Evolutionary conservation across 2,797 vertebrate species (phyloP).

Genomic region (Enteromius anoplus): DNA sequence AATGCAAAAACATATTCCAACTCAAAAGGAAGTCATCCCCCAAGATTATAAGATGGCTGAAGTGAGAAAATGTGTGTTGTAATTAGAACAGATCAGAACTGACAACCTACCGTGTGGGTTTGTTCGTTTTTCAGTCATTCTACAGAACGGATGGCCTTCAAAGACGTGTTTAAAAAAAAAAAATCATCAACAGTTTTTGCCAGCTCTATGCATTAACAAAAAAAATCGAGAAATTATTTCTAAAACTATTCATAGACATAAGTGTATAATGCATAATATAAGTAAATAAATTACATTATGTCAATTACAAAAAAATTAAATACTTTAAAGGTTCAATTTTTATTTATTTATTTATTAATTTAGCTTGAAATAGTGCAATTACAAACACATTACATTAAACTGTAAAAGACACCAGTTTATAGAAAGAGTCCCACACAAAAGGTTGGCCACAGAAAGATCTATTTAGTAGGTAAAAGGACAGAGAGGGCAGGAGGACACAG

Average conservation of each 20-base stretch:
- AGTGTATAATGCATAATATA: not conserved
- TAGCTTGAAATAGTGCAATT: not conserved
- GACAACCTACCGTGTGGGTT: not conserved
- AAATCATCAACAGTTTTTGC: not conserved
- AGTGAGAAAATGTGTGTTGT: constrained; percentile 23
- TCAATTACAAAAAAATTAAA: too few relatives aligned
- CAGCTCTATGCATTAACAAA: not conserved
- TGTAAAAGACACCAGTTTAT: not conserved
- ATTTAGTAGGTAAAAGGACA: constrained; percentile 42
- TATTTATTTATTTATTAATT: not conserved
- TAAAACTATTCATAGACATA: not conserved
- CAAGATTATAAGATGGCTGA: constrained; percentile 8
- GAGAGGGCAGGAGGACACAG: constrained; percentile 40
- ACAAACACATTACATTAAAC: not conserved
- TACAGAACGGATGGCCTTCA: not conserved
- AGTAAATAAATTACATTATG: not conserved
- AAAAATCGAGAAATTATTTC: not conserved
- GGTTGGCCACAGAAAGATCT: not conserved
- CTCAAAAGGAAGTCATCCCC: constrained; percentile 66
- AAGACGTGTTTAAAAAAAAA: not conserved
- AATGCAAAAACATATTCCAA: constrained; percentile 38
- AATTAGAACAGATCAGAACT: constrained; percentile 9
- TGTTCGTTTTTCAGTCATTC: not conserved
- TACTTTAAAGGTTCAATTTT: not conserved
- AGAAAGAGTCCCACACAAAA: not conserved